Conservation (phyloP, 2,113 vertebrate genomes). For the Entomyzon cyanotis region DNA sequence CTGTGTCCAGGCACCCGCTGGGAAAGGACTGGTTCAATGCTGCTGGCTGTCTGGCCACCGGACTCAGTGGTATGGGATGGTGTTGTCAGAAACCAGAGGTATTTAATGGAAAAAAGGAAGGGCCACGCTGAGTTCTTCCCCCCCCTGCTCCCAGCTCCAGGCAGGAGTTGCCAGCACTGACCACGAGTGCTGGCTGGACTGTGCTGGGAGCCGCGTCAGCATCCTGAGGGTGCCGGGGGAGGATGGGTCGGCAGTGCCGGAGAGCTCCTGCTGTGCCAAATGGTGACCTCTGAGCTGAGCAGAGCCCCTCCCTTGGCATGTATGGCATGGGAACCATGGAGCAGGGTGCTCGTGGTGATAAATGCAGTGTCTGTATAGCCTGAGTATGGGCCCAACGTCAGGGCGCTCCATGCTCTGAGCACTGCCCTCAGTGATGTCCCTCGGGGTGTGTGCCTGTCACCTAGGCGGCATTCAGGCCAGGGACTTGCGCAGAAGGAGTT, state of each 20-base stretch:
- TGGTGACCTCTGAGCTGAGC: neutral
- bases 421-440: rapidly evolving
- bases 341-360: rapidly evolving
- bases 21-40: neutral
- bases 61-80: rapidly evolving
- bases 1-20: neutral
- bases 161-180: conserved; percentile 4
- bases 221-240: neutral
- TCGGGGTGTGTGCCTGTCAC: rapidly evolving
- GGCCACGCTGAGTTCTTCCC: neutral
- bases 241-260: rapidly evolving
- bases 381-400: neutral
- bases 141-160: neutral
- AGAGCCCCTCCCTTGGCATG: neutral
- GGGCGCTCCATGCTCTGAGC: rapidly evolving
- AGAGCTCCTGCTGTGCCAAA: rapidly evolving
- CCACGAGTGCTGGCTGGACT: neutral
- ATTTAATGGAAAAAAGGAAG: conserved; percentile 34
- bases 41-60: rapidly evolving
- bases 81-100: neutral
- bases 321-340: rapidly evolving
- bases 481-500: neutral
- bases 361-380: neutral
- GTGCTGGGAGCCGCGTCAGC: neutral
- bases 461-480: rapidly evolving